A percentile compares a stretch with the other conserved stretches of the same genome.
Conservation (phyloP, 1,140 invertebrate species). For the Drosophila lacertosa region DNA sequence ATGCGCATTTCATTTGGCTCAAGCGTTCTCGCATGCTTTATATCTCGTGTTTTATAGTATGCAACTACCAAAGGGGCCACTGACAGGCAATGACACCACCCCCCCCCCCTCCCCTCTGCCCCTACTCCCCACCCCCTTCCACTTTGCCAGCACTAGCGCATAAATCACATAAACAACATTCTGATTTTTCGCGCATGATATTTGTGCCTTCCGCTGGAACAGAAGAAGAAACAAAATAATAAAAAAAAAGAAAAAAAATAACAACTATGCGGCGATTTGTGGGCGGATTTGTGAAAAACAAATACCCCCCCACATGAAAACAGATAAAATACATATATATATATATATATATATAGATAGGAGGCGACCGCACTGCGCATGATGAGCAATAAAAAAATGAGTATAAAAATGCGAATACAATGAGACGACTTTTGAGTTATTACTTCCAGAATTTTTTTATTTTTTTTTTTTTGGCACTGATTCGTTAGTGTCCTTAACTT, state of each 20-base stretch:
- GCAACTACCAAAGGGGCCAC: conserved; percentile 10
- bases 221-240: conserved; percentile 30
- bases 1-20: conserved; percentile 73
- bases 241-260: conserved; percentile 20
- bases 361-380: conserved; percentile 46
- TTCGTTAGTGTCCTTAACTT: conserved; percentile 55
- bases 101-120: not conserved
- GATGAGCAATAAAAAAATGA: conserved; percentile 79
- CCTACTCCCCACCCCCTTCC: not conserved
- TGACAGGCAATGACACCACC: conserved; percentile 3
- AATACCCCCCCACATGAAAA: conserved; percentile 21
- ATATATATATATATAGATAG: conserved; percentile 4
- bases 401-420: conserved; percentile 54
- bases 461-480: conserved; percentile 68
- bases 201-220: conserved; percentile 64
- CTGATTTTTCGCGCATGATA: conserved; percentile 79
- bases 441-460: conserved; percentile 62
- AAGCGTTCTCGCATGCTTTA: conserved; percentile 53
- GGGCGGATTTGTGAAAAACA: conserved; percentile 13
- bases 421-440: conserved; percentile 66
- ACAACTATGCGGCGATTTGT: conserved; percentile 33
- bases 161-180: conserved; percentile 78
- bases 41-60: conserved; percentile 5
- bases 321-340: conserved; percentile 24
- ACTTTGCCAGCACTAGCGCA: conserved; percentile 37